Evolutionary conservation across 2,113 vertebrate genomes (phyloP), one percentile per base, ranked within the genome.

Genomic region (Cebus imitator): DNA sequence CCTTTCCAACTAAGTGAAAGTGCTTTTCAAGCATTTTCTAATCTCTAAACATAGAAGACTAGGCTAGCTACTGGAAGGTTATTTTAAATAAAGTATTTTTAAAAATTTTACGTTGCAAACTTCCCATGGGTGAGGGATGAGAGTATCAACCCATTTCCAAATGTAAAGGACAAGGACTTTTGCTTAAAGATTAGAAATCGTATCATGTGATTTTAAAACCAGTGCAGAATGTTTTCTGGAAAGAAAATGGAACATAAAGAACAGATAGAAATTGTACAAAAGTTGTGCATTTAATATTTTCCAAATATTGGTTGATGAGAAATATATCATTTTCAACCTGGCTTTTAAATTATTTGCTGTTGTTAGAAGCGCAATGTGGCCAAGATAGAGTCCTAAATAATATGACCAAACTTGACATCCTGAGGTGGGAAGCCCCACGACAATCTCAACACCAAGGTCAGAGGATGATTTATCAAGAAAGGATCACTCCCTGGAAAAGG

Each of bases 161-260:
- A 84, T 43, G 72, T 45, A 95, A 94, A 94, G 27, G 9, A 61
- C 2, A 2, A 82, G 35, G 12, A 75, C 17, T 30, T 94, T 83
- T 76, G 43, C 40, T 88, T 70, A 75, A 86, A 93, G 68, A 78
- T 21, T 66, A 85, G 72, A 66, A 90, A 95, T 87, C 30, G 57
- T 66, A 91, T 68, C 14, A 10, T 72, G 76, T 92, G 45, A 57
- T 94, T 96, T 94, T 88, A 90, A 97, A 97, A 58, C 13, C 52
- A 87, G 27, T 37, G 92, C 43, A 48, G 89, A 82, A 83, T 55
- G 48, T 70, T 95, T 94, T 95, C 70, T 70, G 2, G 17, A 82
- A 89, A 68, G 89, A 43, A 90, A 95, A 89, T 16, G 70, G 52
- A 35, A 95, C 25, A n/a, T 12, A 6, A 75, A 87, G 20, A 92